phyloP scores from a whole-genome alignment of 2,888 invertebrate genomes.

The Deilephila porcellus region DNA sequence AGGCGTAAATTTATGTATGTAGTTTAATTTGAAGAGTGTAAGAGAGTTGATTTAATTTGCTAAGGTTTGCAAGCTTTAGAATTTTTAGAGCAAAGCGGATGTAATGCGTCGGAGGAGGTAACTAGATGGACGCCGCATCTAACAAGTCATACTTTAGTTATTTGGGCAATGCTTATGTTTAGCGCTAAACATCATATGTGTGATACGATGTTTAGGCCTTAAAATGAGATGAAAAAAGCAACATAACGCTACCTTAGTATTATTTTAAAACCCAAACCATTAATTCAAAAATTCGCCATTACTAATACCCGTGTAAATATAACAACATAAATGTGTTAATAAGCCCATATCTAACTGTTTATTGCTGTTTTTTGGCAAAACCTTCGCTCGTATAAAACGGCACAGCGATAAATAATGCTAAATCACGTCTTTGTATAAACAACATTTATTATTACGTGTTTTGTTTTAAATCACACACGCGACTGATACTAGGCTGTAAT shows the following conservation, averaged over 20 bases:
- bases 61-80: no score
- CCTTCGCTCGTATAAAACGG: background rate
- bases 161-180: no score
- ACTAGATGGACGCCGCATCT: no score
- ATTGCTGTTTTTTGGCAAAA: conserved; percentile 24
- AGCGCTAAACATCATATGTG: no score
- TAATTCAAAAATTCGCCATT: background rate
- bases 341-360: conserved; percentile 20
- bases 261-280: background rate
- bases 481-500: conserved; percentile 3
- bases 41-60: no score
- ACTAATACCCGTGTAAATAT: background rate
- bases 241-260: background rate
- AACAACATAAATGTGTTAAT: conserved; percentile 20
- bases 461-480: background rate
- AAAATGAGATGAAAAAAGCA: background rate
- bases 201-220: no score
- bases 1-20: no score
- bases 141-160: no score
- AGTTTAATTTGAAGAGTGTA: no score
- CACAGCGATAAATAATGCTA: conserved; percentile 3
- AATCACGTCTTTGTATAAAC: conserved; percentile 18
- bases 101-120: no score
- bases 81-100: no score
- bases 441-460: conserved; percentile 18